phyloP scores from a whole-genome alignment of 2,888 invertebrate genomes.

The Leptothorax acervorum region DNA sequence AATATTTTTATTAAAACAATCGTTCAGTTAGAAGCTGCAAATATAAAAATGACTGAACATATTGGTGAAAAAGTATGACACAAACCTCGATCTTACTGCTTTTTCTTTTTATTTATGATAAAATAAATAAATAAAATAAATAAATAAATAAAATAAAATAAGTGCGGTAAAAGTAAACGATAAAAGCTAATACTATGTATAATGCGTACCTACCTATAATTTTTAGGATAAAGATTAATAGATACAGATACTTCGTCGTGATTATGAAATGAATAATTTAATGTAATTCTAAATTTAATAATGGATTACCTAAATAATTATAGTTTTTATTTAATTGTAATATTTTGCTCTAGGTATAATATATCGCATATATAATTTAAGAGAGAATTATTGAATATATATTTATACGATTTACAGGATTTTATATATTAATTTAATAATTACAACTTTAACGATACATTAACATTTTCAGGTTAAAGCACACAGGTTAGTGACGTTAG shows the following conservation, averaged over 20 bases:
- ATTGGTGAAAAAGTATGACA: neutral
- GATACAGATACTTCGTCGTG: neutral
- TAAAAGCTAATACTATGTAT: neutral
- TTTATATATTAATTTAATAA: conserved; percentile 7
- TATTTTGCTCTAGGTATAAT: neutral
- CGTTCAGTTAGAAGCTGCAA: neutral
- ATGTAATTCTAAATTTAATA: neutral
- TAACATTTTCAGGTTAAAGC: neutral
- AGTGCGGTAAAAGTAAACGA: too few species aligned
- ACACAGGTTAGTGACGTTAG: neutral
- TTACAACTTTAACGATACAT: neutral
- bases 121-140: neutral
- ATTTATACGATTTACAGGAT: neutral
- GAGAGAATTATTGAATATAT: neutral
- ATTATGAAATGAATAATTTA: neutral
- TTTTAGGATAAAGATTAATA: neutral
- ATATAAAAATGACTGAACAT: neutral
- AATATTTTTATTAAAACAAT: neutral
- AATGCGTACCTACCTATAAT: too few species aligned
- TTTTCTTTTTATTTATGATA: neutral
- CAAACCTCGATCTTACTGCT: neutral
- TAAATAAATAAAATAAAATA: neutral
- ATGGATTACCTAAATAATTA: neutral
- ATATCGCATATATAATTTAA: neutral
- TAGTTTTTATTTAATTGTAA: conserved; percentile 4